Evolutionary conservation across 2,888 invertebrate genomes (phyloP).

Genomic region (Eristalis intricaria): DNA sequence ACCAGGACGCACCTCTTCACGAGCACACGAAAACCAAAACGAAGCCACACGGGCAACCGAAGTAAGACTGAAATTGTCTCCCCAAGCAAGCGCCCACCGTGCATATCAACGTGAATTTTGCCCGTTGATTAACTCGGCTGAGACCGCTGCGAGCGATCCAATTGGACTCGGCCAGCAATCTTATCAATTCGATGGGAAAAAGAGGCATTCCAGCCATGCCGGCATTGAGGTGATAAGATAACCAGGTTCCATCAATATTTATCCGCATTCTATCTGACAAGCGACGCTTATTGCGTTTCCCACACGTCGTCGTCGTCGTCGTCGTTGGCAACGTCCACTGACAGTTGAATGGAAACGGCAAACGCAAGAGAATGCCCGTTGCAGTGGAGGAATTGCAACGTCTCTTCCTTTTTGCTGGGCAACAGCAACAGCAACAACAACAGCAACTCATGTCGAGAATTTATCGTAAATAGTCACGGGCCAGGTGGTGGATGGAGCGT

Average conservation of each 20-base stretch:
- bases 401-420: not conserved
- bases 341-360: constrained; percentile 28
- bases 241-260: constrained; percentile 39
- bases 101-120: constrained; percentile 28
- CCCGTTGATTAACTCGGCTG: constrained; percentile 24
- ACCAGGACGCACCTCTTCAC: constrained; percentile 33
- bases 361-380: constrained; percentile 10
- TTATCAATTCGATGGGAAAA: constrained; percentile 14
- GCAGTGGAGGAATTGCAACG: constrained; percentile 20
- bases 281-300: constrained; percentile 35
- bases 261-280: constrained; percentile 16
- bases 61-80: constrained; percentile 44
- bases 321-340: constrained; percentile 22
- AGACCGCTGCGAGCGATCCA: not conserved
- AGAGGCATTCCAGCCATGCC: not conserved
- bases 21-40: not conserved
- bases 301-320: constrained; percentile 5
- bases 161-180: not conserved
- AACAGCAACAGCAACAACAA: constrained; percentile 6
- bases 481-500: constrained; percentile 58
- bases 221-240: constrained; percentile 47
- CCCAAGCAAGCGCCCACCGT: constrained; percentile 13
- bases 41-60: not conserved
- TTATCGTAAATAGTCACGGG: constrained; percentile 29
- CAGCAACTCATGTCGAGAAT: constrained; percentile 47